Base-by-base conservation (phyloP, 2,113 vertebrate species). In the Mormyrus iriodes region DNA sequence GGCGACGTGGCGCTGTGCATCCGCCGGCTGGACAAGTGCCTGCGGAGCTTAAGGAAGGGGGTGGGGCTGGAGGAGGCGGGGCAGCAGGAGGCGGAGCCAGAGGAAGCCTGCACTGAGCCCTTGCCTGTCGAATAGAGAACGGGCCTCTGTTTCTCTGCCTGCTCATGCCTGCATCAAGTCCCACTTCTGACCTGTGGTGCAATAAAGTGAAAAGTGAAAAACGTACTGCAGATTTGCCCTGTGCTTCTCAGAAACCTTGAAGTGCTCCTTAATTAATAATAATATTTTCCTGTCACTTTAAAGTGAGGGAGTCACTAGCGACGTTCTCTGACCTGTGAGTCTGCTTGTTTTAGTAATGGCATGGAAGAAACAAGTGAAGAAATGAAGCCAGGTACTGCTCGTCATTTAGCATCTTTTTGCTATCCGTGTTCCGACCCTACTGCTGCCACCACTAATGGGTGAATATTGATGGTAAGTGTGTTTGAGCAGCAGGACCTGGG, bases 1-100 rank as follows among this genome's bases (percentile, higher is more conserved):
- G 95, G 97, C 87, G 98, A 99, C n/a, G 97, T 99, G 88, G 95
- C 96, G 4, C 90, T 97, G 61, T 99, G 98, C 93, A 91, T 98
- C 35, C 99, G 97, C 93, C 97, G 97, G 90, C 97, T 99, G 0
- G 97, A 98, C 91, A 99, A 97, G 90, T 98, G 98, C 93, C 95
- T 99, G 91, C 97, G 96, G 94, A 90, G 92, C 90, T 90, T 95
- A 94, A 96, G 92, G 94, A 95, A 93, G 88, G 94, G 94, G 35
- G 92, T 35, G 6, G 82, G 39, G 82, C 39, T 7, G 0, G 42
- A 4, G 0, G 82, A 21, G 35, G 79, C 12, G 31, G 79, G 31
- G 79, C 31, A 3, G 2, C 21, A 24, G 21, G 6, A 27, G 79
- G 39, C 9, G 35, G 42, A 19, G 42, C 39, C 79, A 9, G 39